Percentiles rank a stretch among this genome's conserved stretches.
phyloP scores from a whole-genome alignment of 2,797 vertebrate genomes.

The Pipistrellus kuhlii region DNA sequence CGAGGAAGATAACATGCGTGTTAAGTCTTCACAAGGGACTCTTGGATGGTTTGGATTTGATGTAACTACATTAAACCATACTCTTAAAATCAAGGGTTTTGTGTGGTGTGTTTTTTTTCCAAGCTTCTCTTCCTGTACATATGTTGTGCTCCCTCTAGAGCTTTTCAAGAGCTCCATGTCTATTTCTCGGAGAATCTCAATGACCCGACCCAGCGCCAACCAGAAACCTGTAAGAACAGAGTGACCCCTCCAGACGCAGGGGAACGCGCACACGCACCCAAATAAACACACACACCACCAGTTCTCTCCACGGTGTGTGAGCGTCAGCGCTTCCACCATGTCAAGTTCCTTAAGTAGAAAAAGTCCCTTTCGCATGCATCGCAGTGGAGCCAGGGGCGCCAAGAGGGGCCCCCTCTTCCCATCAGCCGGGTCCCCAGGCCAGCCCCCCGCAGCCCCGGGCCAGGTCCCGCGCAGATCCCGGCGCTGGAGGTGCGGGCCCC shows the following conservation, averaged over 20 bases:
- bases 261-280: not conserved
- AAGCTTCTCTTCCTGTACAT: constrained; percentile 39
- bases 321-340: not conserved
- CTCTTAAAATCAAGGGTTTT: constrained; percentile 17
- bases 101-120: not conserved
- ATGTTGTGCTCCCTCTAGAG: not conserved
- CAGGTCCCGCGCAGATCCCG: constrained; percentile 42
- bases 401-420: constrained; percentile 34
- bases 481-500: not conserved
- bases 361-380: constrained; percentile 33
- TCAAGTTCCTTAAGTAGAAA: constrained; percentile 42
- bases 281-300: not conserved
- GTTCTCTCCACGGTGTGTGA: not conserved
- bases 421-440: not conserved
- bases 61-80: constrained; percentile 24
- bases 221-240: constrained; percentile 58
- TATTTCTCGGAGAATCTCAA: constrained; percentile 42
- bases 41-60: constrained; percentile 35
- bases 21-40: not conserved
- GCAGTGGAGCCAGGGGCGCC: constrained; percentile 14
- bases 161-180: not conserved
- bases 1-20: not conserved
- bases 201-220: not conserved
- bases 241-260: not conserved
- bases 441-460: not conserved